Evolutionary conservation across 2,888 invertebrate species (phyloP).

Genomic region (Stratiomys singularior): DNA sequence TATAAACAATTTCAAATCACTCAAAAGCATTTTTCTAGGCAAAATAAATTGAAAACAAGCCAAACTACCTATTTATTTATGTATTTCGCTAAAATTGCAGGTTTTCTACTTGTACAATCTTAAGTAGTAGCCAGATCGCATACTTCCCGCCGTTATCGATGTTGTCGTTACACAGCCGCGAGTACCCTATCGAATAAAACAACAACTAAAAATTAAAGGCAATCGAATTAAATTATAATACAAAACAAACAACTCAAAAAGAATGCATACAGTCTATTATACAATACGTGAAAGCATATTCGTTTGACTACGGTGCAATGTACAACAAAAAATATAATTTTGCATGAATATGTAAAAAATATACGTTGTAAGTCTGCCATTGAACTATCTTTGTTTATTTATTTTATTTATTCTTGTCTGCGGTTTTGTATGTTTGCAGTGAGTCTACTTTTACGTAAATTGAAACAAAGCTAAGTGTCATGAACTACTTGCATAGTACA

Average conservation of each 20-base stretch:
- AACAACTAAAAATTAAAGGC: constrained; percentile 27
- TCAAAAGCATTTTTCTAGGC: neutral
- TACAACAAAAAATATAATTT: no score
- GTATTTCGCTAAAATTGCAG: neutral
- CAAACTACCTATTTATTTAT: neutral
- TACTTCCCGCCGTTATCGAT: constrained; percentile 26
- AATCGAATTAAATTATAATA: constrained; percentile 19
- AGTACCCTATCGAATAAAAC: constrained; percentile 30
- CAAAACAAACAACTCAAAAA: neutral
- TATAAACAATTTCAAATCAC: no score
- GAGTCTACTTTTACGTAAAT: no score
- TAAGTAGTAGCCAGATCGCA: constrained; percentile 10
- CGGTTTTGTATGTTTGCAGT: no score
- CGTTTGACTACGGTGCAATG: no score
- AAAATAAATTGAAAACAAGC: constrained; percentile 10
- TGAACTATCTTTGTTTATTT: no score
- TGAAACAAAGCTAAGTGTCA: no score
- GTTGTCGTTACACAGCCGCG: neutral
- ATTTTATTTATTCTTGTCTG: no score
- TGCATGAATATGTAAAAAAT: no score
- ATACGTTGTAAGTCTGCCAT: no score
- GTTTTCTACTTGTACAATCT: neutral
- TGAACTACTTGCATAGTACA: no score
- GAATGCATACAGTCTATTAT: neutral
- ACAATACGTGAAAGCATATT: no score